Base-by-base conservation (phyloP, 2,888 invertebrate species). In the Napeogenes inachia region DNA sequence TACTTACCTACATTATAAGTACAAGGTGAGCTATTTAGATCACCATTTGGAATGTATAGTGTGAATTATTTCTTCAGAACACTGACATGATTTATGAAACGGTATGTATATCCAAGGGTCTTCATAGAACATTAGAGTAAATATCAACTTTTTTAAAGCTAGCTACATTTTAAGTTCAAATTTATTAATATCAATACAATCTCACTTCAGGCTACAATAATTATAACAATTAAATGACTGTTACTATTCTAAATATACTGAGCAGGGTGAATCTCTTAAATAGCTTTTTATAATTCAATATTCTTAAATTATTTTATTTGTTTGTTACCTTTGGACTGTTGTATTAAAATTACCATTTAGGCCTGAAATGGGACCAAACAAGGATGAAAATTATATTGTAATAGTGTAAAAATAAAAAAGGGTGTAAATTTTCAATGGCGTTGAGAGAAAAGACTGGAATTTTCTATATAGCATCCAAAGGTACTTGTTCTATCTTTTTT, bases 241-340 rank as follows among this genome's bases (percentile, higher is more conserved):
- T 59, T 62, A 63, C 62, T 65, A 76, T 78, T 77, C 75, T 79
- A 76, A 79, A 77, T 72, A 42, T 42, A 71, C 59, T 63, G 66
- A 75, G 79, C 80, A 80, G 79, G 80, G 80, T 80, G 73, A 72
- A 73, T 72, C 74, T 73, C 72, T 72, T 59, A 64, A 57, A 62
- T 67, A 64, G 64, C 62, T 64, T 66, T 63, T 54, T 60, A 57
- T 46, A 59, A 58, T 59, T 62, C 54, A 56, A 53, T 33, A 62
- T 63, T 65, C 56, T 67, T 60, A 65, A 71, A 73, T 72, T 42
- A 10, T 67, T 67, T 45, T 59, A 59, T 63, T 64, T 64, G 68
- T 69, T 61, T 64, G 69, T 70, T 21, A 69, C 70, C 72, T 73
- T 73, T 71, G 72, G 73, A 69, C 69, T 60, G 13, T 45, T 53